Percentiles rank a stretch among this genome's conserved stretches.
Conservation (phyloP, 1,140 invertebrate species). For the Drosophila pachea region DNA sequence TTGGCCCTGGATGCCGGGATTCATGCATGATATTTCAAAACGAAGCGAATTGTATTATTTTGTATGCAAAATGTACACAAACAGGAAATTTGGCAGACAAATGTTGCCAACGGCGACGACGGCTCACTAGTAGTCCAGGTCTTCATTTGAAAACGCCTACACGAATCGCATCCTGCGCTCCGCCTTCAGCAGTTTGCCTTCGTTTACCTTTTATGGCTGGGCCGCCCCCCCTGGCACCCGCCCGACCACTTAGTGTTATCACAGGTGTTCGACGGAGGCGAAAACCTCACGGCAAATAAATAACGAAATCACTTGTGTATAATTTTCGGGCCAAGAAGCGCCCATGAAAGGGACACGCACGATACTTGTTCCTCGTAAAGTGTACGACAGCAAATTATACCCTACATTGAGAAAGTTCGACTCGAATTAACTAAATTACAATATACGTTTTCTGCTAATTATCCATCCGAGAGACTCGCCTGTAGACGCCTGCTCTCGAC, state of each 20-base stretch:
- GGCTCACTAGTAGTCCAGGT: background rate
- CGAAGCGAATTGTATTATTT: constrained; percentile 51
- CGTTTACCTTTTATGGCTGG: constrained; percentile 28
- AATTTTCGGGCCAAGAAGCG: constrained; percentile 10
- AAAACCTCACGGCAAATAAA: constrained; percentile 23
- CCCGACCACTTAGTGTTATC: constrained; percentile 22
- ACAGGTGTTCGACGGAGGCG: constrained; percentile 27
- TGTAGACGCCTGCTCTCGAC: too few species aligned
- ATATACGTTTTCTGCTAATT: too few species aligned
- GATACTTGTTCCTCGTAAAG: background rate
- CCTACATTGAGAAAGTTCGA: background rate
- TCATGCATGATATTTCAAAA: constrained; percentile 17
- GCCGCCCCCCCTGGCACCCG: background rate
- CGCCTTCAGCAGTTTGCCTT: background rate
- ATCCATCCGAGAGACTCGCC: too few species aligned
- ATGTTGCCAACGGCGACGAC: background rate
- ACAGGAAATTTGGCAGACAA: background rate
- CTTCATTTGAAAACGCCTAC: constrained; percentile 20
- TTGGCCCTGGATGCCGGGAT: constrained; percentile 23
- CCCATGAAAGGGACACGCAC: background rate
- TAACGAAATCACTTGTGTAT: constrained; percentile 43
- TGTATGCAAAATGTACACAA: constrained; percentile 40
- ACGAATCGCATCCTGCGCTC: background rate
- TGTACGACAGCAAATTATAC: constrained; percentile 15
- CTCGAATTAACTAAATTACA: too few species aligned